These are phyloP conservation scores for Zygogramma bicolorata DNA, from an alignment of 2,888 invertebrate genomes.

Conservation along the genomic window DNA sequence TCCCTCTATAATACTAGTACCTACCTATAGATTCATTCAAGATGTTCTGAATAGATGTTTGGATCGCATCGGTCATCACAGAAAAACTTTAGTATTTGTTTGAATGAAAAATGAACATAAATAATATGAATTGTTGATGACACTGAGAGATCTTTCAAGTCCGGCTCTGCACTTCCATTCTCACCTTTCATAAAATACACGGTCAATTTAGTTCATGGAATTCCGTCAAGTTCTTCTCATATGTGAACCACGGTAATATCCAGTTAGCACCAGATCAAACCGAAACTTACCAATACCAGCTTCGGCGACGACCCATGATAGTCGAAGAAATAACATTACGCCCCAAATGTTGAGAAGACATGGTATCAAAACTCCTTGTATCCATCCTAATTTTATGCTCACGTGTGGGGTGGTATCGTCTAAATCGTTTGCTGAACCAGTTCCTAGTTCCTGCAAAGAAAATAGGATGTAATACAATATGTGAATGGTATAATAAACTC, in stretches of 20 bases:
- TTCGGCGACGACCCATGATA: conserved; percentile 98
- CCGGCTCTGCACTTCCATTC: neutral
- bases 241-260: neutral
- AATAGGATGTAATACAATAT: too few species aligned
- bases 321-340: conserved; percentile 96
- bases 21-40: too few species aligned
- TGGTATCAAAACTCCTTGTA: conserved; percentile 90
- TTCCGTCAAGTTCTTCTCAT: neutral
- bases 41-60: too few species aligned
- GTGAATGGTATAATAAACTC: too few species aligned
- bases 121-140: too few species aligned
- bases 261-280: conserved; percentile 33
- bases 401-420: conserved; percentile 56
- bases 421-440: conserved; percentile 51
- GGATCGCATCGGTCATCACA: too few species aligned
- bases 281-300: conserved; percentile 79
- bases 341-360: conserved; percentile 99
- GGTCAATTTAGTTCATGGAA: neutral
- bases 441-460: conserved; percentile 45
- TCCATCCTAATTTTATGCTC: conserved; percentile 88
- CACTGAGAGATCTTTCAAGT: neutral
- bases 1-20: too few species aligned
- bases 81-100: too few species aligned
- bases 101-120: too few species aligned
- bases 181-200: neutral